Percentiles rank a stretch among this genome's conserved stretches.
Evolutionary conservation across 2,797 vertebrate species (phyloP).

Genomic region (Craterocephalus amniculus): DNA sequence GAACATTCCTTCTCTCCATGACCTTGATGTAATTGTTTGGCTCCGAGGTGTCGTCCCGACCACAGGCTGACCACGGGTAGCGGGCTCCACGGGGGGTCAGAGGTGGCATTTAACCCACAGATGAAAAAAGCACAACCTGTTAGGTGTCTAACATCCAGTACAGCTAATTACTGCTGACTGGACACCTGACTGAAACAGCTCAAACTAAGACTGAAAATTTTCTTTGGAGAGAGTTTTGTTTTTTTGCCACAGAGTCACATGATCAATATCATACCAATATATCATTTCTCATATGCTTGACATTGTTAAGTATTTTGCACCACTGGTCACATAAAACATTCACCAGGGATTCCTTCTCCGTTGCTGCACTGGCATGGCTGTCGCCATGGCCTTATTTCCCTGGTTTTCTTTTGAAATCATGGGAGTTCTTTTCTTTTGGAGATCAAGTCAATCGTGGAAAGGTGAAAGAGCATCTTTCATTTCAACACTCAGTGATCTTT

Average conservation of each 20-base stretch:
- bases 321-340: neutral
- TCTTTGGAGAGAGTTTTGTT: neutral
- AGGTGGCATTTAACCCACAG: constrained; percentile 68
- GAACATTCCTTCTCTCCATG: constrained; percentile 79
- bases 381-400: constrained; percentile 54
- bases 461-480: constrained; percentile 56
- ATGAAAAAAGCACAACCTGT: constrained; percentile 70
- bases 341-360: neutral
- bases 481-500: constrained; percentile 20
- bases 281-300: no score
- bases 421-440: constrained; percentile 49
- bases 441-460: constrained; percentile 56
- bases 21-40: constrained; percentile 81
- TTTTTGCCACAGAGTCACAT: neutral
- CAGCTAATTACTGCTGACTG: constrained; percentile 71
- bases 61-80: constrained; percentile 51
- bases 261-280: no score
- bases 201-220: neutral
- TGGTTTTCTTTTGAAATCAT: constrained; percentile 47
- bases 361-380: constrained; percentile 44
- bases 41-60: constrained; percentile 72
- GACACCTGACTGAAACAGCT: constrained; percentile 28
- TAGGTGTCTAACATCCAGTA: constrained; percentile 47
- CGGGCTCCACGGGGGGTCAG: constrained; percentile 35
- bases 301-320: no score